Conservation (phyloP, 2,113 vertebrate genomes). For the Myxocyprinus asiaticus region DNA sequence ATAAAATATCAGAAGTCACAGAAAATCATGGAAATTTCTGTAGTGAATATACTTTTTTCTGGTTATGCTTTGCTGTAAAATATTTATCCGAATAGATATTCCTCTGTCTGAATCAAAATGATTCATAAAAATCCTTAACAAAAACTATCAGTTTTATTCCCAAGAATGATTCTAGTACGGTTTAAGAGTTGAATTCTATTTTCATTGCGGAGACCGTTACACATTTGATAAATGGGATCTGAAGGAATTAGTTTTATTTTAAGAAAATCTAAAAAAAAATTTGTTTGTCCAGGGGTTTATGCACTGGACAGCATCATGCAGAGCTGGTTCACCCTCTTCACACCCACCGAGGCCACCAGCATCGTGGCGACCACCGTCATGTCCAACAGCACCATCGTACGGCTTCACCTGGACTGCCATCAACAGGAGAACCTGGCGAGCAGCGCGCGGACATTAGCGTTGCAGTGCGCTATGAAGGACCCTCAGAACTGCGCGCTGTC, state of each 20-base stretch:
- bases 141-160: no score
- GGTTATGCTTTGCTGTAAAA: no score
- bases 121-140: no score
- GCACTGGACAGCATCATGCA: constrained; percentile 92
- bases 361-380: constrained; percentile 95
- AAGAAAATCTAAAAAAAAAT: neutral
- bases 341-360: constrained; percentile 96
- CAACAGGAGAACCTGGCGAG: constrained; percentile 96
- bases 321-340: constrained; percentile 98
- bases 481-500: constrained; percentile 96
- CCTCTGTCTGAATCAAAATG: no score
- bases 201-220: no score
- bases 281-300: neutral
- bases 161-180: no score
- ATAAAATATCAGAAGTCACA: no score
- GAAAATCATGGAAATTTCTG: no score
- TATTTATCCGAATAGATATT: no score
- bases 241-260: neutral
- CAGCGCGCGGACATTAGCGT: constrained; percentile 90
- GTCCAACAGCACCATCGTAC: constrained; percentile 95
- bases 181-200: no score
- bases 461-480: constrained; percentile 99
- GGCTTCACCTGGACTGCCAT: constrained; percentile 92
- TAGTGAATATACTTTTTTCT: no score
- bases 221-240: no score